These are phyloP conservation scores for Pterostichus niger DNA, from an alignment of 2,888 invertebrate species.

Conservation along the genomic window DNA sequence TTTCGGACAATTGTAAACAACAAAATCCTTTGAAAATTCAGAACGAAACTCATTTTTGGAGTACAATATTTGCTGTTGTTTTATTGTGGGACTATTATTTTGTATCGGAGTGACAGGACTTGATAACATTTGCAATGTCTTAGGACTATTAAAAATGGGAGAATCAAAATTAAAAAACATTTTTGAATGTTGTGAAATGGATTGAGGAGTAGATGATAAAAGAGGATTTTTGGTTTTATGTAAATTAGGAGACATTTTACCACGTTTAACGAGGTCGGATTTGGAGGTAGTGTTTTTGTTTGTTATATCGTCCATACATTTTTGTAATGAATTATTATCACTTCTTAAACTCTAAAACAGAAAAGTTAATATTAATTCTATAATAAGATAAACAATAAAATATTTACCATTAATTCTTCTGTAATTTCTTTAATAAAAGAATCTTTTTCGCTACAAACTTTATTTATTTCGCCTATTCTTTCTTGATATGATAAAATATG, in stretches of 20 bases:
- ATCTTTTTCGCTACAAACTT: slow-evolving; percentile 28
- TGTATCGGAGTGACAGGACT: slow-evolving; percentile 44
- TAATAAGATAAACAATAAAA: neutral
- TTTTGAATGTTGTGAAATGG: slow-evolving; percentile 10
- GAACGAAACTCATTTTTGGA: neutral
- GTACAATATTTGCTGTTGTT: slow-evolving; percentile 12
- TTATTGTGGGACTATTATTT: slow-evolving; percentile 18
- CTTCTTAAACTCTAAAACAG: slow-evolving; percentile 40
- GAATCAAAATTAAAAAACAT: slow-evolving; percentile 24
- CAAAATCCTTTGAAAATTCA: neutral
- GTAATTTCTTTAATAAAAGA: slow-evolving; percentile 26
- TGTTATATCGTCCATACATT: slow-evolving; percentile 41
- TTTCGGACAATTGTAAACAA: neutral
- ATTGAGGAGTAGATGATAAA: slow-evolving; percentile 15
- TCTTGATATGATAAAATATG: slow-evolving; percentile 35
- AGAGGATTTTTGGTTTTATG: neutral
- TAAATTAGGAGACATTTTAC: slow-evolving; percentile 33
- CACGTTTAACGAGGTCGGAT: neutral
- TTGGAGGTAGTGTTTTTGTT: slow-evolving; percentile 33
- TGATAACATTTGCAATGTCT: slow-evolving; percentile 18
- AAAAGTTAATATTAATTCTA: neutral
- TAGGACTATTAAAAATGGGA: slow-evolving; percentile 43
- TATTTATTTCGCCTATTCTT: slow-evolving; percentile 16
- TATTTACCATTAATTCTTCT: slow-evolving; percentile 33
- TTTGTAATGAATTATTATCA: slow-evolving; percentile 36